Evolutionary conservation across 2,888 invertebrate species (phyloP).

Genomic region (Clanis bilineata): DNA sequence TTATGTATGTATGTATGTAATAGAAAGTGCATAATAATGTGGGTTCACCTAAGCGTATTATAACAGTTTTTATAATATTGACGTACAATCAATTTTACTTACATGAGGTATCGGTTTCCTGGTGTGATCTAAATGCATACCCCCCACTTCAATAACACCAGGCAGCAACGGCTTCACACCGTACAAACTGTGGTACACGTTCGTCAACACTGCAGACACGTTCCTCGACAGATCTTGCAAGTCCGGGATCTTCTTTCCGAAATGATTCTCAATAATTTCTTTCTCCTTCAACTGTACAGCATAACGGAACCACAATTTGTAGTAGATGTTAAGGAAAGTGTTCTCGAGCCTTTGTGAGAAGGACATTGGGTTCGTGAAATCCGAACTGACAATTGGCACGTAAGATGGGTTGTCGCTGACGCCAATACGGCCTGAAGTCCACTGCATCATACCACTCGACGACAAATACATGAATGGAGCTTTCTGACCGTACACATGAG

Average conservation of each 20-base stretch:
- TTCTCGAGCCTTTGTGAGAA: slow-evolving; percentile 76
- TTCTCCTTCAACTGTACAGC: slow-evolving; percentile 59
- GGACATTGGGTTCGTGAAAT: slow-evolving; percentile 70
- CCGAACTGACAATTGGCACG: slow-evolving; percentile 77
- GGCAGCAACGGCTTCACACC: slow-evolving; percentile 81
- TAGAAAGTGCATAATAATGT: neutral
- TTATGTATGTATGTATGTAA: too few relatives aligned
- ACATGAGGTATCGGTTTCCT: slow-evolving; percentile 70
- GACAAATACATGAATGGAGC: slow-evolving; percentile 81
- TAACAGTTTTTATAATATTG: neutral
- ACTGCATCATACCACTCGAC: slow-evolving; percentile 82
- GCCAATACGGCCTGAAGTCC: slow-evolving; percentile 71
- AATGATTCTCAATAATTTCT: slow-evolving; percentile 63
- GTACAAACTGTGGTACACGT: slow-evolving; percentile 83
- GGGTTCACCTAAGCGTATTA: neutral
- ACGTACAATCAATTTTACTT: slow-evolving; percentile 34
- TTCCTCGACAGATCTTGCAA: slow-evolving; percentile 77
- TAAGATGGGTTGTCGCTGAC: slow-evolving; percentile 76
- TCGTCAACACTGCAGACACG: slow-evolving; percentile 79
- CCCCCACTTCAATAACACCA: slow-evolving; percentile 84
- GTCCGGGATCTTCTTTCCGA: slow-evolving; percentile 73
- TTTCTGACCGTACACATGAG: slow-evolving; percentile 73
- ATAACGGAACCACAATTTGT: slow-evolving; percentile 59
- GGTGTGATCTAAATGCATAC: slow-evolving; percentile 77
- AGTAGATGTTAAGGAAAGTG: slow-evolving; percentile 48